Conservation (phyloP, 2,113 vertebrate species). For the Rhinoderma darwinii region DNA sequence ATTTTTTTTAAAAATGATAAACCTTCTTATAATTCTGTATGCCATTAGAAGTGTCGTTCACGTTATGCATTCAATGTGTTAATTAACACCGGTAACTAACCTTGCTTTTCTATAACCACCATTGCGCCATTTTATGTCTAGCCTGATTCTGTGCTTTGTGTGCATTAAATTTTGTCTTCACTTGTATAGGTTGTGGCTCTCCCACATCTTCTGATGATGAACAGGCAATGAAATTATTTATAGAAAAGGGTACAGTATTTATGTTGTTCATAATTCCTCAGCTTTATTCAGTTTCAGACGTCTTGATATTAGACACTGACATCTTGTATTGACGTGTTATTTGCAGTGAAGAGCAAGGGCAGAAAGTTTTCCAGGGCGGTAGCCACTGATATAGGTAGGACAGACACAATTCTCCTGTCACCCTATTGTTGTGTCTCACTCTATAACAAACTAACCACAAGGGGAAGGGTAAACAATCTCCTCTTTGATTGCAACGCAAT, state of each 20-base stretch:
- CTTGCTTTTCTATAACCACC: constrained; percentile 42
- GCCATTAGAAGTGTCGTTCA: neutral
- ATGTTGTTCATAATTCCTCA: constrained; percentile 67
- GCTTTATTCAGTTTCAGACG: constrained; percentile 71
- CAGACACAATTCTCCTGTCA: constrained; percentile 74
- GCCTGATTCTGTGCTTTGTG: constrained; percentile 59
- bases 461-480: constrained; percentile 61
- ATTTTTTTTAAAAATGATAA: neutral
- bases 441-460: constrained; percentile 73
- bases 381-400: constrained; percentile 86
- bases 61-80: neutral
- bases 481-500: constrained; percentile 63
- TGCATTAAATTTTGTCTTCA: constrained; percentile 74
- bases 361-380: constrained; percentile 97
- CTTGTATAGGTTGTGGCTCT: constrained; percentile 86
- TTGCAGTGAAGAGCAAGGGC: constrained; percentile 97
- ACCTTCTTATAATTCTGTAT: neutral
- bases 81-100: constrained; percentile 16
- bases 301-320: constrained; percentile 73
- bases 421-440: constrained; percentile 71
- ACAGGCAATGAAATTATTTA: constrained; percentile 90
- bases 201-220: constrained; percentile 94
- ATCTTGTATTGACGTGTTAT: constrained; percentile 79
- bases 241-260: constrained; percentile 94
- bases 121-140: constrained; percentile 57